Base-by-base conservation (phyloP, 2,888 invertebrate species). In the Cloeon dipterum region DNA sequence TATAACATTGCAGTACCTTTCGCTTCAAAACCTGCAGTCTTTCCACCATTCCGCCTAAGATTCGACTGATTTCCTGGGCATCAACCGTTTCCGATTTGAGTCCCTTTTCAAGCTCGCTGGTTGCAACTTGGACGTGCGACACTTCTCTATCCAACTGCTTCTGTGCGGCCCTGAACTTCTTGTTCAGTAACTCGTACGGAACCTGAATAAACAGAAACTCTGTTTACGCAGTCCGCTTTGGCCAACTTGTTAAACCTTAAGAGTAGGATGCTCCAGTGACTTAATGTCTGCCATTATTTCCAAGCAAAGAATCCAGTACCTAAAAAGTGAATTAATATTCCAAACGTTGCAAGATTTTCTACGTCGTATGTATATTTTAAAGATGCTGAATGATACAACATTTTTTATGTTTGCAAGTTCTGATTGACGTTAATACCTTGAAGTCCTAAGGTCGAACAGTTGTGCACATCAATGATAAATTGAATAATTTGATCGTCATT, bases 111-210 rank as follows among this genome's bases (percentile, higher is more conserved):
- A 89, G 59, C 44, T 86, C 85, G 36, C 64, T 63, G 0, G 81
- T 75, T 0, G 74, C 71, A 42, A 70, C 70, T 46, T 82, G 77
- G 3, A 93, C 79, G 52, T 89, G 83, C 2, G 88, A 75, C 0
- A 83, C 82, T 54, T 89, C 94, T 40, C 93, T 67, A 51, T 96
- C 96, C 40, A 98, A 61, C 10, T 78, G 76, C 49, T 94, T 89
- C 57, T 98, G 96, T 3, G 93, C 86, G 33, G 79, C 74, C 38
- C 96, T 75, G 56, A 94, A 98, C 49, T 85, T 86, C 57, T 96
- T 96, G 59, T 98, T 98, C 44, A 98, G 65, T 35, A 96, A 72
- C 60, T 98, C 98, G 52, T 96, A 98, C 2, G 96, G 96, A 44
- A 96, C 91, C 85, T 88, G 48, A 14, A 46, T 41, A 39, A 38